phyloP scores from a whole-genome alignment of 2,113 vertebrate genomes.

The Malurus melanocephalus region DNA sequence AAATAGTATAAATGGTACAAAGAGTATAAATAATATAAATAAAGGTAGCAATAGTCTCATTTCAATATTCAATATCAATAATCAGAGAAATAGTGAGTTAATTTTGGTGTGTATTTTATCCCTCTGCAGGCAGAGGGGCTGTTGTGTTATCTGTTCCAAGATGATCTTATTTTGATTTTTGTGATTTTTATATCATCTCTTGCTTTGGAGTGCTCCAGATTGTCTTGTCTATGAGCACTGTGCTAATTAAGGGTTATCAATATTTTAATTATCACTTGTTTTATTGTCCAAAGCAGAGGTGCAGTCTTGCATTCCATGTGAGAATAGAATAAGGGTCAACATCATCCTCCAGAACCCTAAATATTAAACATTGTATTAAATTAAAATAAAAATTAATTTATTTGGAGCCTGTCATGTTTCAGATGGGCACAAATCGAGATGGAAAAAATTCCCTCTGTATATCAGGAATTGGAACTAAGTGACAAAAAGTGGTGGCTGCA shows the following conservation, averaged over 20 bases:
- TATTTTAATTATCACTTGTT: constrained; percentile 46
- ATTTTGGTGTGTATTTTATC: not conserved
- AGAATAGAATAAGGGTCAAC: not conserved
- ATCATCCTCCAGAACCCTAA: constrained; percentile 11
- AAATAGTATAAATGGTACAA: not conserved
- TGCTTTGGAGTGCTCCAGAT: constrained; percentile 34
- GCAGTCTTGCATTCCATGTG: not conserved
- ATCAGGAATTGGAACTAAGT: not conserved
- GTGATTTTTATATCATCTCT: not conserved
- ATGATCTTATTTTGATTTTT: constrained; percentile 7
- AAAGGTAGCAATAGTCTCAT: not conserved
- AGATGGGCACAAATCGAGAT: constrained; percentile 7
- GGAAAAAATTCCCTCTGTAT: not conserved
- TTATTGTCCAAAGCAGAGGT: constrained; percentile 14
- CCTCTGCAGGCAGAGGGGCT: not conserved
- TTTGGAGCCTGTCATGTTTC: constrained; percentile 8
- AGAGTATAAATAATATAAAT: not conserved
- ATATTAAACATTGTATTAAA: not conserved
- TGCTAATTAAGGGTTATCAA: constrained; percentile 9
- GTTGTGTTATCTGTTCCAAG: not conserved
- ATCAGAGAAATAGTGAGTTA: not conserved
- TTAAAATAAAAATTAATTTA: not conserved
- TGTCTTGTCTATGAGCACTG: not conserved
- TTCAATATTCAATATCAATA: no score
- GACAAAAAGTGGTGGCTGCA: constrained; percentile 19